Conservation (phyloP, 1,140 invertebrate genomes). For the Calliphora vicina region DNA sequence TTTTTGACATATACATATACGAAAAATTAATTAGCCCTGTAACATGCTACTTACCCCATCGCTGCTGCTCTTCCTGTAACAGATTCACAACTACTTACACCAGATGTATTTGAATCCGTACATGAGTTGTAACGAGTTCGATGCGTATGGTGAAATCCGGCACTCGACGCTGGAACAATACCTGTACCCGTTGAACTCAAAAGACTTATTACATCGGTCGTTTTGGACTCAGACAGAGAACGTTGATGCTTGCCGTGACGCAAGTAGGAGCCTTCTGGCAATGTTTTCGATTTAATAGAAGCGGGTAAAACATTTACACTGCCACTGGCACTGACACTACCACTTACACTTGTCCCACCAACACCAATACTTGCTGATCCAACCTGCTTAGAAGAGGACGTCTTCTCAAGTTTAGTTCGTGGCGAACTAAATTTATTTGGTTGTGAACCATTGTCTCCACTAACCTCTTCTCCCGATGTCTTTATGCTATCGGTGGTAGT, state of each 20-base stretch:
- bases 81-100: constrained; percentile 80
- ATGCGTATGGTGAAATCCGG: constrained; percentile 46
- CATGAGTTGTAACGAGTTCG: constrained; percentile 63
- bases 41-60: constrained; percentile 40
- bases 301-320: constrained; percentile 17
- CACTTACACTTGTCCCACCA: neutral
- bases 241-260: constrained; percentile 65
- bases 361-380: neutral
- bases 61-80: constrained; percentile 64
- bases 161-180: neutral
- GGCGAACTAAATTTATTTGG: constrained; percentile 18
- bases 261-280: constrained; percentile 53
- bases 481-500: constrained; percentile 48
- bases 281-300: constrained; percentile 52
- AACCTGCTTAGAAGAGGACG: neutral
- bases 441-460: constrained; percentile 1
- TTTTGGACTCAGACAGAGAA: constrained; percentile 72
- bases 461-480: constrained; percentile 44
- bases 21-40: neutral
- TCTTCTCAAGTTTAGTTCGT: constrained; percentile 23
- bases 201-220: constrained; percentile 63
- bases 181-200: constrained; percentile 38
- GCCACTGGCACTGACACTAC: neutral
- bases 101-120: constrained; percentile 81
- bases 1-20: constrained; percentile 15